Base-by-base conservation (phyloP, 2,888 invertebrate genomes). In the Thecocarcelia acutangulata region DNA sequence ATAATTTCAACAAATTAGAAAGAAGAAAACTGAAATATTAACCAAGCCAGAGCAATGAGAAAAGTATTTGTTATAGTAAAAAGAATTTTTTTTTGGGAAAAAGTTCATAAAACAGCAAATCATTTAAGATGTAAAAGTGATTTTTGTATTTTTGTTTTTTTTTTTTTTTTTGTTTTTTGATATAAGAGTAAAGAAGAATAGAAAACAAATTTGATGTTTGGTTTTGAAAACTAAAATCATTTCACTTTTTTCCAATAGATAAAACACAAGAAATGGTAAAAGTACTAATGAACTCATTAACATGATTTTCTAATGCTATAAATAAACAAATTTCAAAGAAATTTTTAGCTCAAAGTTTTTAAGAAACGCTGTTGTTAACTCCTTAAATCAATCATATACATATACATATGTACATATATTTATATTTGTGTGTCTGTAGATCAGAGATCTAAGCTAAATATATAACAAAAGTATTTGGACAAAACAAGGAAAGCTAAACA, bases 241-340 rank as follows among this genome's bases (percentile, higher is more conserved):
- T 82, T 82, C 78, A 78, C 82, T 82, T 82, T 81, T 81, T 13
- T 54, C 17, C n/a, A 42, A 56, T 15, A 37, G 15, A 0, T 48
- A n/a, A 58, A 50, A 21, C 1, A 28, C 6, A 74, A 56, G 37
- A 56, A 50, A 17, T 28, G 13, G 42, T 64, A 17, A 50, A 24
- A 48, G 61, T 50, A 73, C 17, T 50, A 58, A 50, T 75, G 54
- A 69, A 72, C 64, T 66, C 52, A 72, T 78, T 78, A 78, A 50
- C 48, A 52, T 59, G 1, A 33, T 40, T 50, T 33, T 58, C 64
- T 50, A 11, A 42, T 42, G 15, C n/a, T 42, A 17, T 44, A 28
- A 56, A 54, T 3, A 33, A 73, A 54, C 24, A 21, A 24, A 63
- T 52, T 28, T n/a, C 28, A 56, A 69, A 69, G 69, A 61, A 52